Base-by-base conservation (phyloP, 1,140 invertebrate genomes). In the Drosophila sproati region DNA sequence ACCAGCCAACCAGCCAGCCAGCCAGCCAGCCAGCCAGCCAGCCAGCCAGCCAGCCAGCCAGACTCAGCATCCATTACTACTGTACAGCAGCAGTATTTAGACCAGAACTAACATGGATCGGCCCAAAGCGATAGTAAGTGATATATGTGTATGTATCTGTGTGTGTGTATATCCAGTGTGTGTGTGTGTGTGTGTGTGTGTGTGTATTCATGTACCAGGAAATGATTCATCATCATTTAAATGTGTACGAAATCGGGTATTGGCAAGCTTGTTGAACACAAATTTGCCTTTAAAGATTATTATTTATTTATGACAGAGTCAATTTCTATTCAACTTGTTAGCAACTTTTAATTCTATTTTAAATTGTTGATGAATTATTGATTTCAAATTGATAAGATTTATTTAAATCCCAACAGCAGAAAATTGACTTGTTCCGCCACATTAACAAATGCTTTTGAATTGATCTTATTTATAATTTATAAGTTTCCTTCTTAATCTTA, bases 121-220 rank as follows among this genome's bases (percentile, higher is more conserved):
- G 32, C 50, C 34, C 73, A 43, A 62, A 52, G 8, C 77, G 77
- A 69, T 79, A 55, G 55, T 48, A 54, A 64, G 7, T 39, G 61
- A 54, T 64, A 54, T 52, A 54, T 12, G 10, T 57, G 1, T 43
- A 28, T 43, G 7, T 43, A 28, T 57, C 3, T 60, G 8, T 61
- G 59, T 70, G 41, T 64, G 57, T 77, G 73, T 72, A 47, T 75
- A 20, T 20, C 0, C 7, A 39, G n/a, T 6, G 39, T 41, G 0
- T 4, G 39, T 43, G n/a, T 43, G 39, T 43, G n/a, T n/a, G 10
- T 10, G 39, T 10, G 20, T 55, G 34, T 55, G 7, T 61, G 32
- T 55, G 52, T 70, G 48, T 72, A 63, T 77, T 66, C 64, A 39
- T 77, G 54, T 68, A 52, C 50, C 52, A 73, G 54, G 57, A 48